Evolutionary conservation across 2,113 vertebrate genomes (phyloP), one percentile per base, ranked within the genome.

Genomic region (Catharus bicknelli): DNA sequence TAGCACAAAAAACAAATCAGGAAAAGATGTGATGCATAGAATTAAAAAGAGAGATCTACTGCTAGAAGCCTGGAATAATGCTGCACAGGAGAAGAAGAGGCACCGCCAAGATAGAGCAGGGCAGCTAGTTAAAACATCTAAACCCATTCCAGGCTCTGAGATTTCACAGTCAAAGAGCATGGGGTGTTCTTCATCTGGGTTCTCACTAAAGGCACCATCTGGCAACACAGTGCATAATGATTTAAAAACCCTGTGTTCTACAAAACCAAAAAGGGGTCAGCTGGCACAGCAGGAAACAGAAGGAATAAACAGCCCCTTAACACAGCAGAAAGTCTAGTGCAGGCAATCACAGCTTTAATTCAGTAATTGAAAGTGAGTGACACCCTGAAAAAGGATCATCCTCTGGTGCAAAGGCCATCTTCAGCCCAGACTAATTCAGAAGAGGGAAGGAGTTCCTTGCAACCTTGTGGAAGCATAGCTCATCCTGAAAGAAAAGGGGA

Each of bases 1-100:
- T 13, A 98, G 91, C 78, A 84, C 98, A 78, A 98, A 97, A 92
- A 98, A 98, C 94, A 98, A 97, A 40, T 77, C 86, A 8, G 98
- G 98, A 70, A 98, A 94, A 92, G 97, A 97, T 12, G 98, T 94
- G 11, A 95, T 72, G 55, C 87, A 98, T 25, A 97, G 93, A 82
- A 93, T 98, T 29, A 98, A 98, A 89, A 98, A 98, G 79, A 97
- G 54, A 1, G 96, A 98, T 34, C 88, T 92, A 5, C 84, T 97
- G 43, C 95, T 97, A 8, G 42, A 97, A 90, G 91, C 91, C 47
- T 98, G 98, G 98, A 98, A 96, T 92, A 97, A 58, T 66, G 97
- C 95, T 64, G 16, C 57, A 6, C 32, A 6, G 10, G 97, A 97
- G 51, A 96, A 74, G 70, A 97, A 89, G 70, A 97, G 45, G 70